A percentile compares a stretch with the other conserved stretches of the same genome.
phyloP scores from a whole-genome alignment of 2,888 invertebrate genomes.

The Abrostola tripartita region DNA sequence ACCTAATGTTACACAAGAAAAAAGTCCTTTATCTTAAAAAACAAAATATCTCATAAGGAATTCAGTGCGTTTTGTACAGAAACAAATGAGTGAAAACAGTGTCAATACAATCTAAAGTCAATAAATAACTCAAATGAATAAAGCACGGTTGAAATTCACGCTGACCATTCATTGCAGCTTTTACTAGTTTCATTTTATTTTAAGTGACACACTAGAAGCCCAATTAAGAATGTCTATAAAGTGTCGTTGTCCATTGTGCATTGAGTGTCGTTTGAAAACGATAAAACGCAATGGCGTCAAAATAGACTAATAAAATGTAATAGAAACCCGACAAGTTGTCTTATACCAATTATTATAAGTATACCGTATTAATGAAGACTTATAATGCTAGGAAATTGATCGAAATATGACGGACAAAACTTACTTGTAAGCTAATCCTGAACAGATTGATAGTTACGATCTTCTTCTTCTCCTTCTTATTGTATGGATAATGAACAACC shows the following conservation, averaged over 20 bases:
- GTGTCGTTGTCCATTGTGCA: constrained; percentile 28
- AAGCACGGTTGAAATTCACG: not conserved
- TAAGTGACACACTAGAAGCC: constrained; percentile 7
- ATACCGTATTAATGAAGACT: not conserved
- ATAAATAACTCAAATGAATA: no score
- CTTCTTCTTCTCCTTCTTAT: no score
- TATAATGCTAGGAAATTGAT: not conserved
- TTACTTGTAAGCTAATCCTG: no score
- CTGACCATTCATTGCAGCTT: not conserved
- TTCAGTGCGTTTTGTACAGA: no score
- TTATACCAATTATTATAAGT: constrained; percentile 14
- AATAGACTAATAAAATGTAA: constrained; percentile 37
- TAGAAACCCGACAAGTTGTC: constrained; percentile 23
- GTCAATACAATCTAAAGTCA: no score
- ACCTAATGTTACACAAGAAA: no score
- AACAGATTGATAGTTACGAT: no score
- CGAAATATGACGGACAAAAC: no score
- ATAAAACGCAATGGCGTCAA: constrained; percentile 39
- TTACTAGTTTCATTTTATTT: not conserved
- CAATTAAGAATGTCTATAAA: constrained; percentile 43
- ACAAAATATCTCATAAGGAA: no score
- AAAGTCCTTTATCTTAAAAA: no score
- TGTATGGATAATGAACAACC: no score
- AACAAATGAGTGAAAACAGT: no score
- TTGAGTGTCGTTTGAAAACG: constrained; percentile 32